phyloP scores from a whole-genome alignment of 2,797 vertebrate genomes.

The Rousettus madagascariensis region DNA sequence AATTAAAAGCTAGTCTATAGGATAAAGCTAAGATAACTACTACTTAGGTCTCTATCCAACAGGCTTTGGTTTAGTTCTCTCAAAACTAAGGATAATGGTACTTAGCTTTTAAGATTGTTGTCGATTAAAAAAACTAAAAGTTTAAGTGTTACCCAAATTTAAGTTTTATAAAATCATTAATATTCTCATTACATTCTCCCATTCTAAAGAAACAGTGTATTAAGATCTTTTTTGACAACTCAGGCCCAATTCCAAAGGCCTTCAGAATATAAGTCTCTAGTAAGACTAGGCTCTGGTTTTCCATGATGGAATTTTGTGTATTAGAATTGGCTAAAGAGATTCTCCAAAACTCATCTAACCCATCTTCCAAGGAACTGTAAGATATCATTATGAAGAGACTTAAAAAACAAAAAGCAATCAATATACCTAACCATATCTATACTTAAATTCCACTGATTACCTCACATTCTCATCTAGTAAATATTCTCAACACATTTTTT shows the following conservation, averaged over 20 bases:
- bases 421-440: neutral
- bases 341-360: neutral
- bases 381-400: neutral
- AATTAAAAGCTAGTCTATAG: neutral
- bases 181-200: neutral
- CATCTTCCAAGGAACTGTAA: neutral
- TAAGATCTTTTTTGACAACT: conserved; percentile 12
- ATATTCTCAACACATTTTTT: neutral
- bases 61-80: neutral
- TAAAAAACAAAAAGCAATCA: conserved; percentile 26
- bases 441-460: neutral
- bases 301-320: neutral
- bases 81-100: neutral
- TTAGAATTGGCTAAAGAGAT: neutral
- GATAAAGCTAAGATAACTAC: neutral
- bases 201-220: neutral
- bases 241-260: neutral
- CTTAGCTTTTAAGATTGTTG: neutral
- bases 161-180: conserved; percentile 27
- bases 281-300: neutral
- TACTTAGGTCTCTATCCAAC: neutral
- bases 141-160: neutral
- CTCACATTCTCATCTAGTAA: neutral
- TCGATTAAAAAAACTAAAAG: conserved; percentile 35
- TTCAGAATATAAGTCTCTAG: neutral